Conservation (phyloP, 2,113 vertebrate species). For the Cebus imitator region DNA sequence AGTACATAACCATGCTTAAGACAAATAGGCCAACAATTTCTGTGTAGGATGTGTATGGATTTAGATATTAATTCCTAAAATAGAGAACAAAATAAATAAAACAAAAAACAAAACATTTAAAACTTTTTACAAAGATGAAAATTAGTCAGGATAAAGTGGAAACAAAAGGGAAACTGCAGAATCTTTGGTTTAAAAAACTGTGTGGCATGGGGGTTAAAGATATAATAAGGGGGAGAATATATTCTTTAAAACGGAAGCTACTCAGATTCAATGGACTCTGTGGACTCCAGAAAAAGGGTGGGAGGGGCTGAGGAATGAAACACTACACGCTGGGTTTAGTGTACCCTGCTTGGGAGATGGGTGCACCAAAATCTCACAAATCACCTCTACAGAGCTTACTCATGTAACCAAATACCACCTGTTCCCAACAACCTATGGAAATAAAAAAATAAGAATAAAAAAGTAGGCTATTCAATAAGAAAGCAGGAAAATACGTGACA, state of each 20-base stretch:
- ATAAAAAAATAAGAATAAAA: too few species aligned
- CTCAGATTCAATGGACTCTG: too few species aligned
- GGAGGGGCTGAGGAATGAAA: too few species aligned
- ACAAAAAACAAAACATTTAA: background rate
- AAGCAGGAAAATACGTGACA: background rate
- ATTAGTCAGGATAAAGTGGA: background rate
- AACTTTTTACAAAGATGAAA: background rate
- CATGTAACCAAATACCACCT: too few species aligned
- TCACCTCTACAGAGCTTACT: too few species aligned
- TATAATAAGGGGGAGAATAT: background rate
- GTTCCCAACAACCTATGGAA: too few species aligned
- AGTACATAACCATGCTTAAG: background rate
- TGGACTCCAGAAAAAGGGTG: too few species aligned
- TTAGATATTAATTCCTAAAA: background rate
- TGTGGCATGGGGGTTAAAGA: background rate
- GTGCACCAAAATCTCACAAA: too few species aligned
- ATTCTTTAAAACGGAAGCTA: background rate
- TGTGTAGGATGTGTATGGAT: too few species aligned
- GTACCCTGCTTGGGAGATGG: too few species aligned
- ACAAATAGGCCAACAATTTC: background rate
- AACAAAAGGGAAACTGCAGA: background rate
- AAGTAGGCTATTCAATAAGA: background rate
- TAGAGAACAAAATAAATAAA: background rate
- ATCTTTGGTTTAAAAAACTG: background rate
- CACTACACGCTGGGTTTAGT: too few species aligned